phyloP scores from a whole-genome alignment of 2,113 vertebrate species.

The Tautogolabrus adspersus region DNA sequence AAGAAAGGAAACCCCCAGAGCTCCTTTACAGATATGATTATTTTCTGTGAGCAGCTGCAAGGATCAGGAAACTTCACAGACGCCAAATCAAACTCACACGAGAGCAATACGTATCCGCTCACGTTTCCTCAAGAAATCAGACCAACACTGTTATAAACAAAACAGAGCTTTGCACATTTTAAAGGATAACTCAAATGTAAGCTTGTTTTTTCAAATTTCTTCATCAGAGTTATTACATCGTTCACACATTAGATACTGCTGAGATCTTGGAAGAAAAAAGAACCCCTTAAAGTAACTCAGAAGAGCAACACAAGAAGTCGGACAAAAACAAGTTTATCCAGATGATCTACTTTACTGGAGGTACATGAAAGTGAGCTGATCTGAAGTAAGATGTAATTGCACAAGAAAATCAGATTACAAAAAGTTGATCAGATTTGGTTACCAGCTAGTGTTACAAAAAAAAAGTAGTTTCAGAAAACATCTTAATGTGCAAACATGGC shows the following conservation, averaged over 20 bases:
- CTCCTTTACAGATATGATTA: slow-evolving; percentile 18
- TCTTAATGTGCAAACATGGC: too few relatives aligned
- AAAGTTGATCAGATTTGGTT: not conserved
- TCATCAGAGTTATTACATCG: too few relatives aligned
- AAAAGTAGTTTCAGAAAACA: too few relatives aligned
- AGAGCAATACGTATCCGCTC: slow-evolving; percentile 4
- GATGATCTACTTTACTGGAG: not conserved
- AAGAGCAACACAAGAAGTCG: too few relatives aligned
- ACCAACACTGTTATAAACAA: not conserved
- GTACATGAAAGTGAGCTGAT: not conserved
- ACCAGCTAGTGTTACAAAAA: too few relatives aligned
- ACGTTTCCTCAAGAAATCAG: not conserved
- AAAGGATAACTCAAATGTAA: not conserved
- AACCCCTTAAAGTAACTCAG: not conserved
- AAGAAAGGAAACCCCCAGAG: not conserved
- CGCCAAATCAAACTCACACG: slow-evolving; percentile 15
- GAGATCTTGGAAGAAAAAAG: not conserved
- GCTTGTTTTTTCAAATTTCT: too few relatives aligned
- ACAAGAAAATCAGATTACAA: not conserved
- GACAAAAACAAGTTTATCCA: not conserved
- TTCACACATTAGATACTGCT: not conserved
- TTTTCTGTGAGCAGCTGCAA: slow-evolving; percentile 38
- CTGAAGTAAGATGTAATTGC: not conserved
- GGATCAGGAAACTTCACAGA: not conserved
- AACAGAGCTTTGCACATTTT: not conserved